Evolutionary conservation across 2,797 vertebrate species (phyloP).

Genomic region (Adrianichthys oophorus): DNA sequence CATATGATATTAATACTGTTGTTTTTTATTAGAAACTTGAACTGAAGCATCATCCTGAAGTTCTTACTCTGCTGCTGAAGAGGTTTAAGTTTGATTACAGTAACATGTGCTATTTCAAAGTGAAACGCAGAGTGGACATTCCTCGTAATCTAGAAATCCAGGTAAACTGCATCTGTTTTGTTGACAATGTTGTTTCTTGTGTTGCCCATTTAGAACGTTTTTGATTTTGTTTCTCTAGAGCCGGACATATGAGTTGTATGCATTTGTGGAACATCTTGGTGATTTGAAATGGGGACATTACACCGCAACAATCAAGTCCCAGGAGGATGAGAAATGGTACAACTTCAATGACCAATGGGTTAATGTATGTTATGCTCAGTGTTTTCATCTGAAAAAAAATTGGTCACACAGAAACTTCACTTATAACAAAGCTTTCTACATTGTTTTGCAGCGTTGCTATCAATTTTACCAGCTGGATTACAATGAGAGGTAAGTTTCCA

Average conservation of each 20-base stretch:
- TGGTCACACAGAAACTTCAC: neutral
- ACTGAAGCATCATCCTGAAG: neutral
- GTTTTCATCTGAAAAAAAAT: neutral
- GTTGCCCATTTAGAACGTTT: neutral
- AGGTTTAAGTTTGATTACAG: constrained; percentile 1
- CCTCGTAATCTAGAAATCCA: neutral
- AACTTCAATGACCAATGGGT: neutral
- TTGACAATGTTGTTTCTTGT: neutral
- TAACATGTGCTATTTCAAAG: neutral
- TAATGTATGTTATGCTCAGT: neutral
- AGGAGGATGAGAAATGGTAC: constrained; percentile 1
- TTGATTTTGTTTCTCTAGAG: neutral
- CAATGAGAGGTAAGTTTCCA: neutral
- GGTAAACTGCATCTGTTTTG: neutral
- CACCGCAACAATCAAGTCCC: neutral
- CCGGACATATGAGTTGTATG: constrained; percentile 6
- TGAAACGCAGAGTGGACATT: neutral
- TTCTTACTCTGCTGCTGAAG: constrained; percentile 11
- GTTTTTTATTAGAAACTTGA: constrained; percentile 2
- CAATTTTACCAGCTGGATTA: neutral
- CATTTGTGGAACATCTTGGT: constrained; percentile 4
- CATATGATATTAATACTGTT: too few relatives aligned
- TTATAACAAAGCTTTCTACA: neutral
- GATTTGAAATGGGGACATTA: constrained; percentile 9
- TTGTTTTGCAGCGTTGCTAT: neutral